Conservation (phyloP, 1,140 invertebrate species). For the Drosophila albomicans region DNA sequence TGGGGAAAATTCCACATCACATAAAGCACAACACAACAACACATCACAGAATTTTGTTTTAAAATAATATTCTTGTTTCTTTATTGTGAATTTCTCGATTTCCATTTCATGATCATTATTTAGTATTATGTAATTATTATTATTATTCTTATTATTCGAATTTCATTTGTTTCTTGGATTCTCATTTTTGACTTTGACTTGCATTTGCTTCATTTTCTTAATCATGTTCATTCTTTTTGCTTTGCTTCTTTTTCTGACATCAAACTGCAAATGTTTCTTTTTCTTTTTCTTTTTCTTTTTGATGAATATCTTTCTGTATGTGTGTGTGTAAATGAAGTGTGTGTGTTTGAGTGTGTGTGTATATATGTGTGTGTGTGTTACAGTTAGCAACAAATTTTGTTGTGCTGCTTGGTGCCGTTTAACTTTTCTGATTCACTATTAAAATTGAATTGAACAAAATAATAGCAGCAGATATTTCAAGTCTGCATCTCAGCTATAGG, state of each 20-base stretch:
- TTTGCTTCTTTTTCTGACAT: not conserved
- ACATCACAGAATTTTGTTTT: conserved; percentile 32
- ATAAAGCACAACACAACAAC: not conserved
- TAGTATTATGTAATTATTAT: conserved; percentile 52
- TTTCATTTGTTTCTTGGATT: conserved; percentile 2
- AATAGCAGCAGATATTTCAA: no score
- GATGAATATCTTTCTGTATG: conserved; percentile 12
- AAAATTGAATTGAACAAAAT: no score
- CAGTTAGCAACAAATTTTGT: no score
- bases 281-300: conserved; percentile 4
- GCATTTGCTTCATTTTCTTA: conserved; percentile 11
- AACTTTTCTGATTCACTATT: no score
- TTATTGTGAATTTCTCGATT: conserved; percentile 69
- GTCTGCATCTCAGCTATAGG: no score
- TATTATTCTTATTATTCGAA: conserved; percentile 40
- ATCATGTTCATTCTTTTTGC: not conserved
- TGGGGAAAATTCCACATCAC: not conserved
- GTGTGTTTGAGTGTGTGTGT: no score
- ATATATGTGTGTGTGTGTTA: no score
- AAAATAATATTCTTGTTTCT: conserved; percentile 73
- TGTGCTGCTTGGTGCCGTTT: no score
- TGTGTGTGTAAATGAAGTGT: conserved; percentile 3
- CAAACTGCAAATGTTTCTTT: conserved; percentile 14
- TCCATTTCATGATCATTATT: conserved; percentile 37
- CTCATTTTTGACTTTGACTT: conserved; percentile 17